Conservation (phyloP, 2,113 vertebrate genomes). For the Myodes glareolus region DNA sequence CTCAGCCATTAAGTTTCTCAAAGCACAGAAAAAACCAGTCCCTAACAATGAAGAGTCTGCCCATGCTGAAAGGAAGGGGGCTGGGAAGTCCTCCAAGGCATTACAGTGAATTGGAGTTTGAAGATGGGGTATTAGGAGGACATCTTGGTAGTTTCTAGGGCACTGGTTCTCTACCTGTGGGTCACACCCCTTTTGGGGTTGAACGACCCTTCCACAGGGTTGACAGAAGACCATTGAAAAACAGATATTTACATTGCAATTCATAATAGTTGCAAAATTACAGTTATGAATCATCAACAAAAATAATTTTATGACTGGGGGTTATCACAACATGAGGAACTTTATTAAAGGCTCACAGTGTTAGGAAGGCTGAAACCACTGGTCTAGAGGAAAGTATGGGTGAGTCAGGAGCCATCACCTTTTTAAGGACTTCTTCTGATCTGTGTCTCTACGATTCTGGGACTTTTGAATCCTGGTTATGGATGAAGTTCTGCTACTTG, state of each 20-base stretch:
- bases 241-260: not conserved
- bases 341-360: not conserved
- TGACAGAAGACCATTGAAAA: not conserved
- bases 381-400: not conserved
- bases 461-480: conserved; percentile 1
- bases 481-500: conserved; percentile 33
- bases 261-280: not conserved
- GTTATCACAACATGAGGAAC: not conserved
- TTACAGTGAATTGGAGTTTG: not conserved
- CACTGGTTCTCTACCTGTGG: not conserved
- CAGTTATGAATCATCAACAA: not conserved
- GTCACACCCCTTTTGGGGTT: not conserved
- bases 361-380: not conserved
- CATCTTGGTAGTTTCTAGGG: not conserved
- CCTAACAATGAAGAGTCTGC: conserved; percentile 21
- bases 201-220: not conserved
- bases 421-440: not conserved
- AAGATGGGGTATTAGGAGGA: not conserved
- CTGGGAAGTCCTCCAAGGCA: not conserved
- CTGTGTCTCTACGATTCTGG: not conserved
- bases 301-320: not conserved
- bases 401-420: not conserved
- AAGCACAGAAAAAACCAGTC: conserved; percentile 20
- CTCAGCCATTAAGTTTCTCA: conserved; percentile 13
- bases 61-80: not conserved